Evolutionary conservation across 2,113 vertebrate genomes (phyloP).

Genomic region (Mormyrus lacerda): DNA sequence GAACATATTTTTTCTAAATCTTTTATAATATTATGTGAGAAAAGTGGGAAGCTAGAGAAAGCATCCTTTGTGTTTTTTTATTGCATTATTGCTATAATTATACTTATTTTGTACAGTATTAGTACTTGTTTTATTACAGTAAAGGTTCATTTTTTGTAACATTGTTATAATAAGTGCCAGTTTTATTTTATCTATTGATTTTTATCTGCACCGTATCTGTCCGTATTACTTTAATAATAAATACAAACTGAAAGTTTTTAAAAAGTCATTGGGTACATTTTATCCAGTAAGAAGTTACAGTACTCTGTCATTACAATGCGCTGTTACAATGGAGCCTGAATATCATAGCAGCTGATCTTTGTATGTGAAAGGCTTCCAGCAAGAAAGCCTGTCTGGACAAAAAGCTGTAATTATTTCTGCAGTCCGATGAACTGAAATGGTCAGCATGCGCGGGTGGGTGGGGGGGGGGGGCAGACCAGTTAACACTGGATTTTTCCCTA

Average conservation of each 20-base stretch:
- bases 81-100: not conserved
- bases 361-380: not conserved
- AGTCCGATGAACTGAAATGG: not conserved
- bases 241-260: not conserved
- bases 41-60: not conserved
- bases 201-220: not conserved
- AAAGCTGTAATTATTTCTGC: not conserved
- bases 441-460: not conserved
- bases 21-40: not conserved
- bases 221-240: not conserved
- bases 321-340: not conserved
- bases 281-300: not conserved
- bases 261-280: not conserved
- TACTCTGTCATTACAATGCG: not conserved
- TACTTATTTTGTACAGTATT: no score
- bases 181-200: not conserved
- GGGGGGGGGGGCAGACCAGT: not conserved
- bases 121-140: no score
- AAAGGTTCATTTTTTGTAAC: not conserved
- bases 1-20: not conserved
- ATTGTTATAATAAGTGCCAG: not conserved
- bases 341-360: not conserved
- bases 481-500: not conserved
- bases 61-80: not conserved
- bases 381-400: not conserved